These are phyloP conservation scores for roundworm (Caenorhabditis elegans) DNA, from an alignment of 1,140 invertebrate genomes.

Conservation along the genomic window DNA sequence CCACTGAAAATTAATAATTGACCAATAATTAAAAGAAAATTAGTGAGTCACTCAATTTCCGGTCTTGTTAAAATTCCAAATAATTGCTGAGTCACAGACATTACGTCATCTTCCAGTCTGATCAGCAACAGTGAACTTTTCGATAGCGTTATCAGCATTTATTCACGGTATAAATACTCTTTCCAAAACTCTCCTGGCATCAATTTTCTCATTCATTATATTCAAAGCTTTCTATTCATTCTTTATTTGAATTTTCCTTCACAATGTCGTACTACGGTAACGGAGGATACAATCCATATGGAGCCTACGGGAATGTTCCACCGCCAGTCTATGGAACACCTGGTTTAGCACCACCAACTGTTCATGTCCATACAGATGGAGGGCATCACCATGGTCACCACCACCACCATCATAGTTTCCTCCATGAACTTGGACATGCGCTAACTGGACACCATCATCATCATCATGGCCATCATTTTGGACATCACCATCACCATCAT, in stretches of 20 bases:
- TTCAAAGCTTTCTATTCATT: not conserved
- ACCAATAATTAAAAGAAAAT: no score
- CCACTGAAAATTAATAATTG: no score
- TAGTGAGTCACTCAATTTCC: no score
- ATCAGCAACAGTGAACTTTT: no score
- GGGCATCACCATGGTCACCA: not conserved
- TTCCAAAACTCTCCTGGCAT: no score
- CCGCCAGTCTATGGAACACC: not conserved
- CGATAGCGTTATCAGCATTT: no score
- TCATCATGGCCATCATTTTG: not conserved
- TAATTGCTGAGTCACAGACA: no score
- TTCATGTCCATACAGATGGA: not conserved
- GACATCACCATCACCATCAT: slow-evolving; percentile 19
- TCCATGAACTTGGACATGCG: not conserved
- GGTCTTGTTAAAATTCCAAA: no score
- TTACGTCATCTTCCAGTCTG: no score
- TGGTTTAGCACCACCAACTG: not conserved
- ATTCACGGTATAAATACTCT: no score
- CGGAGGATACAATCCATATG: not conserved
- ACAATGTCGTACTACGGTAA: slow-evolving; percentile 12
- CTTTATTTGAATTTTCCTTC: not conserved
- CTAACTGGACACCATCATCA: slow-evolving; percentile 20
- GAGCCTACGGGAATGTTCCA: not conserved
- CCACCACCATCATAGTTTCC: not conserved
- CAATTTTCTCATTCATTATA: no score